Evolutionary conservation across 2,797 vertebrate genomes (phyloP), one percentile per base, ranked within the genome.

Genomic region (Anabas testudineus): DNA sequence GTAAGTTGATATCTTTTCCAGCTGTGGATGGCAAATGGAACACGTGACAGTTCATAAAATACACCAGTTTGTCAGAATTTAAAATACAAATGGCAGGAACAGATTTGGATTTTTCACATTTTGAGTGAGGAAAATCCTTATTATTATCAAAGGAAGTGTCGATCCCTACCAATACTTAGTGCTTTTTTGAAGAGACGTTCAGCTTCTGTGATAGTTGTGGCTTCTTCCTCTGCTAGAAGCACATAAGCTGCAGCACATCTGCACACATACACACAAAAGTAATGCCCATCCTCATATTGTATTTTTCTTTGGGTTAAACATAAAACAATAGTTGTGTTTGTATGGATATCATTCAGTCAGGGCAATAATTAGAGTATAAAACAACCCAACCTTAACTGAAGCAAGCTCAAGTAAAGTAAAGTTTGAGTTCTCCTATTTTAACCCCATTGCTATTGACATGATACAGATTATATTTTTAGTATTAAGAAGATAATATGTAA

Each of bases 121-220:
- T 32, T 28, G 28, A 19, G 7, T 7, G 18, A 68, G 0, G n/a
- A 53, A 53, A 22, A 41, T n/a, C n/a, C n/a, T n/a, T n/a, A n/a
- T n/a, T n/a, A n/a, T n/a, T n/a, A n/a, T n/a, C 4, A 41, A 30
- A 19, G 10, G 8, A 48, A 30, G 30, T 8, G 43, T 22, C n/a
- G 41, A 42, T 49, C 21, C 82, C 94, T 95, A 93, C 97, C 98
- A 21, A 96, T 97, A 87, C 90, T 96, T 54, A 99, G 84, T 18
- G 98, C 98, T 95, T 98, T 97, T 92, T 95, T 99, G 83, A 99
- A 99, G 51, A 99, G 95, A 63, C 93, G 95, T 88, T 99, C 98
- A 7, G 98, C 97, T 92, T 99, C 97, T 82, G 95, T 95, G 80
- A 99, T 99, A 24, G 98, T 99, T 42, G 95, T 97, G 60, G 98